These are phyloP conservation scores for Calosoma granatense DNA, from an alignment of 1,140 invertebrate genomes.

Conservation along the genomic window DNA sequence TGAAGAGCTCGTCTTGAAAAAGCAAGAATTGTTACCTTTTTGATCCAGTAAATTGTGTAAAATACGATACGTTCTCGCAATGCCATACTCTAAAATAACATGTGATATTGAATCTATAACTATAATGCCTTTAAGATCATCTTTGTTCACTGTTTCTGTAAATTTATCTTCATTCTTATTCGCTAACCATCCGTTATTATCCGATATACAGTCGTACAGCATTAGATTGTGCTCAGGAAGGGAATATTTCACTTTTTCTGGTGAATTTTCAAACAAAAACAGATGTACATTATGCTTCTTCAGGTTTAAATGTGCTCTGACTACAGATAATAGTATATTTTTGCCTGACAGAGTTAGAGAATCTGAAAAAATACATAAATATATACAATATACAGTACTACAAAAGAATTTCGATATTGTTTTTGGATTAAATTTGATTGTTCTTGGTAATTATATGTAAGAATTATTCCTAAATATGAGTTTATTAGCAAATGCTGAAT, in stretches of 20 bases:
- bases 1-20: neutral
- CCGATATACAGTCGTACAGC: constrained; percentile 22
- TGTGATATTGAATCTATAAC: constrained; percentile 30
- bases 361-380: neutral
- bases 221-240: constrained; percentile 12
- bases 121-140: constrained; percentile 18
- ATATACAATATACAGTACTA: no score
- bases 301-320: neutral
- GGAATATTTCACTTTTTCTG: constrained; percentile 15
- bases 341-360: neutral
- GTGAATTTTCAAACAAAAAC: constrained; percentile 26
- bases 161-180: constrained; percentile 8
- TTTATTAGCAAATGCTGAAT: neutral
- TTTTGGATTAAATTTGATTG: no score
- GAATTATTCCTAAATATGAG: no score
- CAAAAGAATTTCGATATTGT: no score
- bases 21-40: constrained; percentile 21
- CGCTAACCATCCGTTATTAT: constrained; percentile 16
- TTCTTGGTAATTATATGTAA: no score
- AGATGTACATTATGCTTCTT: constrained; percentile 20
- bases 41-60: constrained; percentile 22
- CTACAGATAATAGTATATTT: neutral
- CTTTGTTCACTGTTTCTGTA: constrained; percentile 11
- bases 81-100: constrained; percentile 23
- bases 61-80: constrained; percentile 20